Evolutionary conservation across 2,113 vertebrate species (phyloP), one percentile per base, ranked within the genome.

Genomic region (Sphaerodactylus townsendi): DNA sequence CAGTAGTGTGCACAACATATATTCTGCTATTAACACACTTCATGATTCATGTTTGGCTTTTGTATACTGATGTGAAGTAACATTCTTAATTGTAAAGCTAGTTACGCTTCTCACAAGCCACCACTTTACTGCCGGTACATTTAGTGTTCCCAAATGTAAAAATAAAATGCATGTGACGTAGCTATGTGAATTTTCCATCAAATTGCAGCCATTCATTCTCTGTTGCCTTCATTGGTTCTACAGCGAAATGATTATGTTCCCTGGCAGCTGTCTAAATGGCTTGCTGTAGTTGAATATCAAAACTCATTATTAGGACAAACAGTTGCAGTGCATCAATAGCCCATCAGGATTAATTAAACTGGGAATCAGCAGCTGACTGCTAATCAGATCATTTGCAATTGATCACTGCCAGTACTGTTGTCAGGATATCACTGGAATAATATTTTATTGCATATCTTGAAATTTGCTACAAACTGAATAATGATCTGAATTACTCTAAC

Each of bases 271-370:
- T 97, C 97, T 97, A 97, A 98, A 96, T 98, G 97, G 94, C 96
- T 96, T 94, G 96, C 96, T 95, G 94, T 94, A 93, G 87, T 97
- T 97, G 98, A 97, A 98, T 97, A 97, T 97, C 96, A 97, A 97
- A 97, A 96, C 96, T 98, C 97, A 98, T 99, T 98, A 99, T 96
- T 97, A 97, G 97, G 97, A 97, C 98, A 96, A 98, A 98, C 97
- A 98, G 97, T 98, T 97, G 97, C 91, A 90, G 95, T 81, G 94
- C 97, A 97, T 99, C 98, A 98, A 98, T 98, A 98, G 97, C 96
- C 97, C 97, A 98, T 98, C 98, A 98, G 96, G 97, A 98, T 98
- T 98, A 98, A 99, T 99, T 99, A 98, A 98, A 96, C 96, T 96
- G 96, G 95, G 97, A 98, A 96, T 96, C 96, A 97, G 97, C 97